These are phyloP conservation scores for Drosophila nikananu DNA, from an alignment of 1,140 invertebrate species.

Conservation along the genomic window DNA sequence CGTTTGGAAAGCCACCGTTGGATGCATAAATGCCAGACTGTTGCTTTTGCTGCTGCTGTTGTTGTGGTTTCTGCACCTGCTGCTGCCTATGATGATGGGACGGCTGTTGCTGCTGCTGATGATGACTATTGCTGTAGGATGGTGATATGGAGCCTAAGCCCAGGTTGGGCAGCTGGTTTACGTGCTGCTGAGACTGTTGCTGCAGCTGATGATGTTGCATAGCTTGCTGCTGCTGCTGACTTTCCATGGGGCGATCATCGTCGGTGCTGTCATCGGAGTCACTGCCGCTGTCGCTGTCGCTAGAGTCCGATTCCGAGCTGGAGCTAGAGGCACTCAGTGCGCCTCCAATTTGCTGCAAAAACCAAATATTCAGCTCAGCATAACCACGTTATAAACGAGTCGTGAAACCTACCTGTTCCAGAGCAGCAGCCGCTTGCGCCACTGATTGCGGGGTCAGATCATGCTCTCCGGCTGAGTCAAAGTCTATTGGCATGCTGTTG, in stretches of 20 bases:
- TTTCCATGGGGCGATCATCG: slow-evolving; percentile 54
- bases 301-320: slow-evolving; percentile 85
- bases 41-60: slow-evolving; percentile 56
- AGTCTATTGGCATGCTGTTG: slow-evolving; percentile 67
- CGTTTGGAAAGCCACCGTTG: slow-evolving; percentile 86
- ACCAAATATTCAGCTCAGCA: background rate
- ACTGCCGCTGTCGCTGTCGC: slow-evolving; percentile 85
- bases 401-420: slow-evolving; percentile 68
- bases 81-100: slow-evolving; percentile 52
- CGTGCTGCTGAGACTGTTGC: slow-evolving; percentile 51
- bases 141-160: slow-evolving; percentile 42
- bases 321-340: slow-evolving; percentile 79
- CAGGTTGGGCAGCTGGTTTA: slow-evolving; percentile 53
- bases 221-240: slow-evolving; percentile 32
- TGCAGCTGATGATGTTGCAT: slow-evolving; percentile 61
- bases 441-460: slow-evolving; percentile 65
- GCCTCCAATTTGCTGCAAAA: slow-evolving; percentile 75
- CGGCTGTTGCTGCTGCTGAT: slow-evolving; percentile 50
- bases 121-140: slow-evolving; percentile 53
- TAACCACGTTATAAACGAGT: too few species aligned
- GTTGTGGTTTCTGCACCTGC: slow-evolving; percentile 43
- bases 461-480: slow-evolving; percentile 60
- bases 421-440: slow-evolving; percentile 69
- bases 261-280: slow-evolving; percentile 84
- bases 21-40: slow-evolving; percentile 77